phyloP scores from a whole-genome alignment of 1,140 invertebrate genomes.

The Teleogryllus occipitalis region DNA sequence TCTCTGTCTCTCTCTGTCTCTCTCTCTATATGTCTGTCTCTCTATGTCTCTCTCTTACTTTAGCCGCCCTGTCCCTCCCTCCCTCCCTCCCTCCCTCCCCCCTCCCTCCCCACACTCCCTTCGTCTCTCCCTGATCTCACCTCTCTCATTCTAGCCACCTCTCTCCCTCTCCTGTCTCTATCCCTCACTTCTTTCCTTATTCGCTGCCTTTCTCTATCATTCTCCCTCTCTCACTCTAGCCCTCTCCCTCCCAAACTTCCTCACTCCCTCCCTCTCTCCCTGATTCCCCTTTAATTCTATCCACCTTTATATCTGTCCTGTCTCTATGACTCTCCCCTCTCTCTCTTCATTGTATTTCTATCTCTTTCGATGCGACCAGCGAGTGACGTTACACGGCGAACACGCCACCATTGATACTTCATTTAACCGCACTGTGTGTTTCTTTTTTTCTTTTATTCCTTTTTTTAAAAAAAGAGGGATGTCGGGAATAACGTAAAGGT shows the following conservation, averaged over 20 bases:
- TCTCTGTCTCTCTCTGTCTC: not conserved
- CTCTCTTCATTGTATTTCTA: not conserved
- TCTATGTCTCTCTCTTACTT: not conserved
- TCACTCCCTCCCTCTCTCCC: not conserved
- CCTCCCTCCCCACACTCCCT: not conserved
- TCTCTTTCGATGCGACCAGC: too few relatives aligned
- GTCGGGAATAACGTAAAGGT: too few relatives aligned
- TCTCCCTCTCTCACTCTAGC: not conserved
- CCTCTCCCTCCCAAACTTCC: not conserved
- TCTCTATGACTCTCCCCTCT: too few relatives aligned
- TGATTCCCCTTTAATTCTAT: too few relatives aligned
- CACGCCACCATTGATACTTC: too few relatives aligned
- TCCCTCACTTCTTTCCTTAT: not conserved
- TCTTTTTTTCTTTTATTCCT: too few relatives aligned
- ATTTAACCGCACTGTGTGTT: too few relatives aligned
- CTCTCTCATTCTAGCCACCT: not conserved
- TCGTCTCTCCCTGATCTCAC: not conserved
- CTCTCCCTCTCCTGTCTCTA: not conserved
- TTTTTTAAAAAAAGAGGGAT: too few relatives aligned
- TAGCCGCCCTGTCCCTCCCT: not conserved
- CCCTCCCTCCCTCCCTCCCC: not conserved
- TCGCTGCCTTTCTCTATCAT: not conserved
- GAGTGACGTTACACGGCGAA: too few relatives aligned
- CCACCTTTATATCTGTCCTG: too few relatives aligned
- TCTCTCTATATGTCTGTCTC: not conserved